phyloP scores from a whole-genome alignment of 2,797 vertebrate genomes.

The Silurus aristotelis region DNA sequence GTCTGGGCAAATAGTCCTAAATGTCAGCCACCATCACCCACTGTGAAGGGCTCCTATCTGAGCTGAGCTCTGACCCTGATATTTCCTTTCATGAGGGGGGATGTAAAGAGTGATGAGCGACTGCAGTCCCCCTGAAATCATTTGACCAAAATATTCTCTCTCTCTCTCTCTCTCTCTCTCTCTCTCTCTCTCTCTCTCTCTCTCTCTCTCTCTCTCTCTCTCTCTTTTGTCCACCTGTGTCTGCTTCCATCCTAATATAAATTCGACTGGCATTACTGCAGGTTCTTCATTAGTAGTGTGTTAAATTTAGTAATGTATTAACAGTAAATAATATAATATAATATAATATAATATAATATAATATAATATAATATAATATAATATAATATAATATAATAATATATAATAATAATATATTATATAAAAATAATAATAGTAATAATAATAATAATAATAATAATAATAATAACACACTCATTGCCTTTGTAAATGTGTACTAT shows the following conservation, averaged over 20 bases:
- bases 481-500: constrained; percentile 53
- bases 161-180: neutral
- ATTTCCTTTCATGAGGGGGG: constrained; percentile 68
- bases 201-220: neutral
- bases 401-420: too few relatives aligned
- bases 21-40: constrained; percentile 52
- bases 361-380: too few relatives aligned
- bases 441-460: too few relatives aligned
- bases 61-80: constrained; percentile 64
- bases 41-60: constrained; percentile 60
- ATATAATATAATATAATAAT: too few relatives aligned
- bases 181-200: neutral
- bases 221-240: neutral
- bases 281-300: neutral
- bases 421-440: too few relatives aligned
- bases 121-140: constrained; percentile 11
- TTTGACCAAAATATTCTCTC: neutral
- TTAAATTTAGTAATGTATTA: neutral
- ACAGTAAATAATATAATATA: neutral
- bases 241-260: neutral
- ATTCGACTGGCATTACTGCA: neutral
- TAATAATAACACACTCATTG: constrained; percentile 58
- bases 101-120: constrained; percentile 60
- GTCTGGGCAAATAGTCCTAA: constrained; percentile 39
- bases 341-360: neutral